Percentiles rank a stretch among this genome's conserved stretches.
phyloP scores from a whole-genome alignment of 2,888 invertebrate genomes.

The Habroteleia sp. region DNA sequence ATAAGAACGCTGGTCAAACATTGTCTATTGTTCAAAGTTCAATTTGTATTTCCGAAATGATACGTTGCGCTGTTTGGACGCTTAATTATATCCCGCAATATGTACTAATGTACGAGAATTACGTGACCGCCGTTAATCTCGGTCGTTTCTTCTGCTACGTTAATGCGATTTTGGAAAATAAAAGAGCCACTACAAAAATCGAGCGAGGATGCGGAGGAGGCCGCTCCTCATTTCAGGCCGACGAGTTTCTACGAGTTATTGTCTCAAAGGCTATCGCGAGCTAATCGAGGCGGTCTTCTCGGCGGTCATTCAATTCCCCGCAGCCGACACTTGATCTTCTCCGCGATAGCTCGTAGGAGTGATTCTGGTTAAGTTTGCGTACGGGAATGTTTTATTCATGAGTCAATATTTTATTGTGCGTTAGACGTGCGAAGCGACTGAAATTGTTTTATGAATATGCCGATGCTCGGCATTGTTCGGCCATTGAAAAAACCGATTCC shows the following conservation, averaged over 20 bases:
- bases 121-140: conserved; percentile 31
- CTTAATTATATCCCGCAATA: conserved; percentile 41
- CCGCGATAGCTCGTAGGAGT: conserved; percentile 59
- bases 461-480: conserved; percentile 21
- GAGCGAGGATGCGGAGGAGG: conserved; percentile 9
- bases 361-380: conserved; percentile 60
- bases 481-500: too few relatives aligned
- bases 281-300: conserved; percentile 58
- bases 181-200: conserved; percentile 10
- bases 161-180: too few relatives aligned
- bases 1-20: conserved; percentile 46
- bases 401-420: conserved; percentile 60
- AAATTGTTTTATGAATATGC: conserved; percentile 46
- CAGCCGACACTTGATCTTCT: conserved; percentile 58
- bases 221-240: conserved; percentile 44
- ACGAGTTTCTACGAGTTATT: conserved; percentile 58
- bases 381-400: conserved; percentile 59
- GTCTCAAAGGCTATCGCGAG: conserved; percentile 59
- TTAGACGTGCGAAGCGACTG: conserved; percentile 38
- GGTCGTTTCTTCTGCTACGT: too few relatives aligned
- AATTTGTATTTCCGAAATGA: conserved; percentile 52
- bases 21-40: conserved; percentile 27
- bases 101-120: conserved; percentile 27
- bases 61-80: conserved; percentile 42
- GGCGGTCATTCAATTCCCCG: conserved; percentile 57